Evolutionary conservation across 2,797 vertebrate species (phyloP).

Genomic region (Meriones psammophilus): DNA sequence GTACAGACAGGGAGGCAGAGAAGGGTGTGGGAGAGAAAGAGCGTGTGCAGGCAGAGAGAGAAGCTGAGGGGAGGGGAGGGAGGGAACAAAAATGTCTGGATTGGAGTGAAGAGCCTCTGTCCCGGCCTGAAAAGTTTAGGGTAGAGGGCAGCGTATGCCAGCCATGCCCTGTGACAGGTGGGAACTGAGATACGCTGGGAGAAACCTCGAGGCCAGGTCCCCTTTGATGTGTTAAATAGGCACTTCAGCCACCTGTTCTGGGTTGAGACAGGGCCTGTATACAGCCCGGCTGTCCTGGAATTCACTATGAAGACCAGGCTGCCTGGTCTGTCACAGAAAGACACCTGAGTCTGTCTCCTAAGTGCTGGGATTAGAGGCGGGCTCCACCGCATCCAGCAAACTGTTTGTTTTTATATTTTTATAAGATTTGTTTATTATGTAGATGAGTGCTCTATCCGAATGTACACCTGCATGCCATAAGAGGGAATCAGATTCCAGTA

Average conservation of each 20-base stretch:
- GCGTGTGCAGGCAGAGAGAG: too few relatives aligned
- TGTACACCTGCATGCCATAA: too few relatives aligned
- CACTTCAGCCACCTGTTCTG: background rate
- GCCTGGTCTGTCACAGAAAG: background rate
- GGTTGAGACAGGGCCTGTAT: background rate
- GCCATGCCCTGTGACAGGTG: background rate
- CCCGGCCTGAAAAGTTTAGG: background rate
- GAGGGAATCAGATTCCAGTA: too few relatives aligned
- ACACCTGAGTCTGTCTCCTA: background rate
- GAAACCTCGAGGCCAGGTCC: background rate
- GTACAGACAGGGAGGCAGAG: too few relatives aligned
- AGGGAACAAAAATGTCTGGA: background rate
- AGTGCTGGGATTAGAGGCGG: background rate
- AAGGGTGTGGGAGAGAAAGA: too few relatives aligned
- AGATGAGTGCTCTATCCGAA: too few relatives aligned
- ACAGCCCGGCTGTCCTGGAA: background rate
- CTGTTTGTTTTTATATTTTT: background rate
- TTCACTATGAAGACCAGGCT: background rate
- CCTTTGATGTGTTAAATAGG: background rate
- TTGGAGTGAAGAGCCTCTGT: background rate
- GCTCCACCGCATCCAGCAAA: too few relatives aligned
- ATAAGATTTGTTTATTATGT: too few relatives aligned
- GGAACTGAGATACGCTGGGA: background rate
- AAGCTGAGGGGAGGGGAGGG: too few relatives aligned
- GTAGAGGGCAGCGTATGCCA: background rate